Evolutionary conservation across 2,888 invertebrate genomes (phyloP), one percentile per base, ranked within the genome.

Genomic region (Andrena minutula): DNA sequence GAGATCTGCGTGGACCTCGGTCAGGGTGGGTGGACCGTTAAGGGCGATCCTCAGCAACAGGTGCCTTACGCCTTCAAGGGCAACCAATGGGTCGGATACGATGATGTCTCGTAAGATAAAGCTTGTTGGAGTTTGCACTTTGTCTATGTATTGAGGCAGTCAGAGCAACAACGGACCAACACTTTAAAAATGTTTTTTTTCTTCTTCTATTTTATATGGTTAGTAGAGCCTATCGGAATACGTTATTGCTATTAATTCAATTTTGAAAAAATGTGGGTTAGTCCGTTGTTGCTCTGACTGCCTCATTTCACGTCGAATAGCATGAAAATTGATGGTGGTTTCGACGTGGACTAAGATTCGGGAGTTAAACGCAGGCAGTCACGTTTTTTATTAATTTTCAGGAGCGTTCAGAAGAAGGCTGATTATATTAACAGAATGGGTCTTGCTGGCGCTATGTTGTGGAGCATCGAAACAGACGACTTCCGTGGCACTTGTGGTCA

Each of bases 381-480:
- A 6, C 2, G 1, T 28, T 20, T 12, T 10, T 3, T 32, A 6
- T 68, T 70, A 2, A 20, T 30, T 65, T 89, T 1, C 92, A 96
- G 94, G 91, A 94, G 35, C 76, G 94, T 88, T 94, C 93, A 84
- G 93, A 94, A 47, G 91, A 94, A 91, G 84, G 94, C 71, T 77
- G 92, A 75, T 86, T 94, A 74, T 90, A 76, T 89, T 6, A 89
- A 91, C 4, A 49, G 85, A 0, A 58, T 85, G 61, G 91, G 90
- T 51, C 91, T 96, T 71, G 95, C 95, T 71, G 97, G 97, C 32
- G 94, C 95, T 0, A 97, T 97, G 97, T 90, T 97, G 0, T 98
- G 97, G 97, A 96, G 97, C 60, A 94, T 97, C 10, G 98, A 98
- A 91, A 96, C 96, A 5, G 97, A 97, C 88, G 97, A 97, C 90